Base-by-base conservation (phyloP, 2,113 vertebrate species). In the Calyptomena viridis region DNA sequence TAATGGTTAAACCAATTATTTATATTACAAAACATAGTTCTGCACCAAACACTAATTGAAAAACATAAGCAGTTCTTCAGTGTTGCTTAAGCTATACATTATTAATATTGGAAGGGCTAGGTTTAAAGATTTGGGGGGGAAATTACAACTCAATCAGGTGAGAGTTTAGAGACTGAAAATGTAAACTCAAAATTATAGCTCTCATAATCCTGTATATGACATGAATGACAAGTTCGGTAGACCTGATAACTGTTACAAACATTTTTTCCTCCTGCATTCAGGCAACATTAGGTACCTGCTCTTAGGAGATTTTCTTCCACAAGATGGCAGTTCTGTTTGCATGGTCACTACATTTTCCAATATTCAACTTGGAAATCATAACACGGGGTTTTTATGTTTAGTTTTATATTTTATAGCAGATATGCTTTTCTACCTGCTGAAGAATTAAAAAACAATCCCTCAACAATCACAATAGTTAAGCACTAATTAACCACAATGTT, bases 1-100 rank as follows among this genome's bases (percentile, higher is more conserved):
- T 96, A 96, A 95, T 85, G 84, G 90, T 97, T 97, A 97, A 97
- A 95, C 77, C 92, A 97, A 97, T 97, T 97, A 97, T 96, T 97
- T 97, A 87, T 96, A 94, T 97, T 97, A 91, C 78, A 88, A 97
- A 98, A 95, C 35, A 93, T 55, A 95, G 84, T 74, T 97, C 77
- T 96, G 69, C 71, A 93, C 35, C 82, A 90, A 84, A 88, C 42
- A 67, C 73, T 97, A 96, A 98, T 93, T 97, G 94, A 95, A 97
- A 93, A 90, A 60, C 79, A 91, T 64, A 91, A 93, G 58, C 4
- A 0, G 40, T 87, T 74, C 62, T 85, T 67, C 59, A 84, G 74
- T 66, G 13, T 91, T 94, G 71, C 33, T 93, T 90, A 94, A 82
- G 46, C 37, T 93, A 92, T 91, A 87, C 67, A 53, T 90, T 94